Base-by-base conservation (phyloP, 37 sponge, comb jelly and placozoan genomes). In the Halichondria panicea region DNA sequence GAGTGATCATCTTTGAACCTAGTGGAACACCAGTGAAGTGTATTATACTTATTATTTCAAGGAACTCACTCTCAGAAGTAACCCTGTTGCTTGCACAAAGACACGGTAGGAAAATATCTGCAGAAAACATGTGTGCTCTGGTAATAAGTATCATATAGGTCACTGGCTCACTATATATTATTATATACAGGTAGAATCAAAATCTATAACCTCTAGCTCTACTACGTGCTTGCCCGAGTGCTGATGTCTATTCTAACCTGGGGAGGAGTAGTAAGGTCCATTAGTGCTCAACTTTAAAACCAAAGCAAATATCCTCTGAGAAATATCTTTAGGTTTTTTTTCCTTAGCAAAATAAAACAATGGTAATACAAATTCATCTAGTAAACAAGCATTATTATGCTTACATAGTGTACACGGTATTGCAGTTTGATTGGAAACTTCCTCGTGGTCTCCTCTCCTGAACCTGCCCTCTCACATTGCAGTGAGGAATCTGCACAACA, bases 41-140 rank as follows among this genome's bases (percentile, higher is more conserved):
- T n/a, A n/a, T n/a, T n/a, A n/a, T n/a, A n/a, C n/a, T n/a, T n/a
- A n/a, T n/a, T n/a, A n/a, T n/a, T n/a, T n/a, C n/a, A n/a, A n/a
- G n/a, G n/a, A n/a, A n/a, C n/a, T n/a, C n/a, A n/a, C n/a, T n/a
- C n/a, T n/a, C n/a, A 19, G 52, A 22, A 8, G 13, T 6, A 37
- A 77, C 88, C 34, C 24, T 46, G 19, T 50, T 67, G 39, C 71
- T 71, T 2, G 43, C 15, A 33, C 67, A 39, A 33, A 88, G 55
- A 64, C n/a, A 75, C 25, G 88, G 82, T 9, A 88, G 30, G 45
- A 66, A 70, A 18, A 81, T 60, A 81, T 88, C 88, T 88, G 55
- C 48, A 80, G 30, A 35, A 5, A 31, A 52, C n/a, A 35, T 15
- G 25, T 12, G 8, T 25, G 19, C 1, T 27, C 2, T 21, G 1